phyloP scores from a whole-genome alignment of 2,888 invertebrate species.

The Brachycybe producta region DNA sequence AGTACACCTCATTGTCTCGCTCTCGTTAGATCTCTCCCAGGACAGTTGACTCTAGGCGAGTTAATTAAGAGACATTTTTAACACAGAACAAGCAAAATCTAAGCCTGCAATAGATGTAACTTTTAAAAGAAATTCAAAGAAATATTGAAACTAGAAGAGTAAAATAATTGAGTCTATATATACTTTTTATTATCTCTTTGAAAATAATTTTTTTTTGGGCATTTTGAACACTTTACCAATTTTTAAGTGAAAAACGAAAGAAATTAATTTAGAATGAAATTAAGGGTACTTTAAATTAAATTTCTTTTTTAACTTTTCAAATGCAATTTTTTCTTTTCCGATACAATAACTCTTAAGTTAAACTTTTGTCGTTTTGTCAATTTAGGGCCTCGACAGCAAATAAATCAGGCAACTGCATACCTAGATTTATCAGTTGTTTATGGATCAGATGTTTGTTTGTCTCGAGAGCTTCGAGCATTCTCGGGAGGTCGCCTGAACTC shows the following conservation, averaged over 20 bases:
- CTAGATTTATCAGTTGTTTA: constrained; percentile 77
- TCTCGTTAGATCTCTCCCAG: constrained; percentile 84
- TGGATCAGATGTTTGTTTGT: constrained; percentile 74
- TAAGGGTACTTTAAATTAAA: background rate
- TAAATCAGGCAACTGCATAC: constrained; percentile 85
- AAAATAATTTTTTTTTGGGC: background rate
- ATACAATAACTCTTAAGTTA: too few species aligned
- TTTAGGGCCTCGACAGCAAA: constrained; percentile 75
- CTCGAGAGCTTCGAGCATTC: constrained; percentile 59
- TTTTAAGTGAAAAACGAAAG: too few species aligned
- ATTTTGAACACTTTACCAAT: too few species aligned
- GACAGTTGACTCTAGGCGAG: constrained; percentile 64
- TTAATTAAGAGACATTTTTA: too few species aligned
- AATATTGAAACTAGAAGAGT: background rate
- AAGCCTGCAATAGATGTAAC: background rate
- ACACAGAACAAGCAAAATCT: background rate
- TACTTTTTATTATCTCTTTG: background rate
- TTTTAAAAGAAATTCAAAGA: too few species aligned
- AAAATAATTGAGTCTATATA: background rate
- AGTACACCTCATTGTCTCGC: constrained; percentile 81
- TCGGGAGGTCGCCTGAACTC: constrained; percentile 64
- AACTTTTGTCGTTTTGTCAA: too few species aligned
- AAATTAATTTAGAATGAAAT: too few species aligned
- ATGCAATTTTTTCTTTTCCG: too few species aligned
- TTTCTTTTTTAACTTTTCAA: background rate